Evolutionary conservation across 2,113 vertebrate species (phyloP), one percentile per base, ranked within the genome.

Genomic region (Mesocricetus auratus): DNA sequence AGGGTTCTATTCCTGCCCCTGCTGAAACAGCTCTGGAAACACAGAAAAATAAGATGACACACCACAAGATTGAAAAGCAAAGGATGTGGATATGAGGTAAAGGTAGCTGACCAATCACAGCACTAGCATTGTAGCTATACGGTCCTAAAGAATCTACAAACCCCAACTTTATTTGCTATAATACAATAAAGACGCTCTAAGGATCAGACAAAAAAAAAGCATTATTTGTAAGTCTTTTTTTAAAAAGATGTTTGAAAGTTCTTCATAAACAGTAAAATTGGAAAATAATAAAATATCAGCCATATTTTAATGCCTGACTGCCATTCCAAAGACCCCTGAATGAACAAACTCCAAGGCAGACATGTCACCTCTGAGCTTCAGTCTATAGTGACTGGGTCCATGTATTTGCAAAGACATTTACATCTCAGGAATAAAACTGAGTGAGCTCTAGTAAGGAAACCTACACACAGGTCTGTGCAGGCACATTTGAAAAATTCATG

Each of bases 231-330:
- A 39, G 81, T 83, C 24, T 8, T 42, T 83, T 58, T 62, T 62
- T 42, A 42, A 83, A 83, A 93, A 45, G 90, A 73, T 56, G 19
- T 85, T 47, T 87, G 53, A 87, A 94, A 96, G 56, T 12, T 74
- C 68, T 89, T 92, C 39, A 58, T 71, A 94, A 96, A 86, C 17
- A 89, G 12, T 79, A 95, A 56, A 73, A 88, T 88, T 68, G 56
- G 68, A 86, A 96, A 95, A 94, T 5, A 95, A 42, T 56, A 94
- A 96, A 90, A 79, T 86, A 21, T 6, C 86, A 31, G 85, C 83
- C 21, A 31, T 81, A 93, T 31, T 53, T 94, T 91, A 88, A 90
- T 33, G 19, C 53, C 71, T 96, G n/a, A 88, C 16, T 93, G 12
- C 96, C 64, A 91, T 77, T 88, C 86, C 78, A 86, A 95, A 96